These are phyloP conservation scores for Sitodiplosis mosellana DNA, from an alignment of 1,140 invertebrate genomes.

Conservation along the genomic window DNA sequence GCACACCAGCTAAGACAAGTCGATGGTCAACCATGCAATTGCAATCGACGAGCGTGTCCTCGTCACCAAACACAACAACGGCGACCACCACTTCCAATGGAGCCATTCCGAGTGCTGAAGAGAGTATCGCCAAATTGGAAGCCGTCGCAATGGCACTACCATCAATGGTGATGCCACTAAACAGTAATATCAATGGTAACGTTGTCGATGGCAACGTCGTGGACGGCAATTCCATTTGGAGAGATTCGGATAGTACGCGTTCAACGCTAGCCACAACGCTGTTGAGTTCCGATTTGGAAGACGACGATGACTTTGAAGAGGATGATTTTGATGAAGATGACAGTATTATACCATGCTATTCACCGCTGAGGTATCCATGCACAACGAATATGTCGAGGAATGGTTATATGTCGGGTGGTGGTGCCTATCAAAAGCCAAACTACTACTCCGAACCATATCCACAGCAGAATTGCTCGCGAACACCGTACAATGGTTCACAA, in stretches of 20 bases:
- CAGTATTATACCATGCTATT: conserved; percentile 24
- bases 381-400: conserved; percentile 10
- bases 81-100: neutral
- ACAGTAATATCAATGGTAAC: conserved; percentile 22
- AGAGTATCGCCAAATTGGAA: conserved; percentile 29
- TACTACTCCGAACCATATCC: conserved; percentile 25
- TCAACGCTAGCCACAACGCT: conserved; percentile 29
- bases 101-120: conserved; percentile 16
- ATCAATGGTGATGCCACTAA: conserved; percentile 12
- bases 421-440: conserved; percentile 15
- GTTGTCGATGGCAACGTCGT: conserved; percentile 29
- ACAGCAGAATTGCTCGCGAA: conserved; percentile 24
- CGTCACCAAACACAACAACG: neutral
- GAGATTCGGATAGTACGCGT: conserved; percentile 26
- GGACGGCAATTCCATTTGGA: conserved; percentile 29
- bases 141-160: conserved; percentile 19
- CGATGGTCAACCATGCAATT: conserved; percentile 21
- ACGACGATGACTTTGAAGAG: conserved; percentile 34
- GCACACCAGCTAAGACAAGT: conserved; percentile 27
- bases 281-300: conserved; percentile 26
- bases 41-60: neutral
- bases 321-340: conserved; percentile 31
- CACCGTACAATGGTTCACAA: conserved; percentile 8
- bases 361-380: conserved; percentile 18
- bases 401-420: conserved; percentile 7